These are phyloP conservation scores for Xylota sylvarum DNA, from an alignment of 2,888 invertebrate species.

Conservation along the genomic window DNA sequence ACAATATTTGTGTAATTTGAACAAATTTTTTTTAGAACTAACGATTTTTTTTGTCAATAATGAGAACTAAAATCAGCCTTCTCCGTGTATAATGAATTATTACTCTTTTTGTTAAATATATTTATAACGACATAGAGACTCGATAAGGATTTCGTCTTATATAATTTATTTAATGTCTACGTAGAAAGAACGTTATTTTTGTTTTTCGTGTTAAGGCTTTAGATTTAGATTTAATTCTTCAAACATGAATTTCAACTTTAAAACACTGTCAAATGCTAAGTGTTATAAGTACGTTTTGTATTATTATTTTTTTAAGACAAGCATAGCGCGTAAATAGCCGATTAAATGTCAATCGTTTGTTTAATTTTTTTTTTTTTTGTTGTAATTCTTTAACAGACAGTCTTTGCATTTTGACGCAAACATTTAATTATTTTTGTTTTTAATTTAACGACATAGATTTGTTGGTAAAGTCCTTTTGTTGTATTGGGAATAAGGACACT, in stretches of 20 bases:
- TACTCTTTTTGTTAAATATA: slow-evolving; percentile 56
- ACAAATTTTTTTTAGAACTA: slow-evolving; percentile 67
- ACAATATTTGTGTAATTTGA: slow-evolving; percentile 41
- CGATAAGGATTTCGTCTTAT: slow-evolving; percentile 69
- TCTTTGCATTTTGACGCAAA: slow-evolving; percentile 70
- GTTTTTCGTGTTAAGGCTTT: slow-evolving; percentile 60
- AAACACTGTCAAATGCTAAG: slow-evolving; percentile 50
- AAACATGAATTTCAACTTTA: slow-evolving; percentile 13
- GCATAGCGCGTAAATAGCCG: slow-evolving; percentile 67
- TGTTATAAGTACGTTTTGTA: slow-evolving; percentile 50
- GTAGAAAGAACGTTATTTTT: slow-evolving; percentile 57
- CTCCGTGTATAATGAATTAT: slow-evolving; percentile 71
- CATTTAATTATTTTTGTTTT: slow-evolving; percentile 49
- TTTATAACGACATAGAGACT: slow-evolving; percentile 76
- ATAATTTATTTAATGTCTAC: slow-evolving; percentile 53
- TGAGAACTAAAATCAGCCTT: slow-evolving; percentile 77
- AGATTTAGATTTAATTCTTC: slow-evolving; percentile 47
- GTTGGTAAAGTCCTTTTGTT: slow-evolving; percentile 27
- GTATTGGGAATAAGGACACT: slow-evolving; percentile 48
- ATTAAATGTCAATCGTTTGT: slow-evolving; percentile 45
- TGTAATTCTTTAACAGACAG: slow-evolving; percentile 62
- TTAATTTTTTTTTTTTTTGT: slow-evolving; percentile 22
- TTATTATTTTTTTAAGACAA: slow-evolving; percentile 47
- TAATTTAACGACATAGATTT: slow-evolving; percentile 26
- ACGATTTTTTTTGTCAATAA: slow-evolving; percentile 50